phyloP scores from a whole-genome alignment of 2,113 vertebrate species.

The Pontoporia blainvillei region DNA sequence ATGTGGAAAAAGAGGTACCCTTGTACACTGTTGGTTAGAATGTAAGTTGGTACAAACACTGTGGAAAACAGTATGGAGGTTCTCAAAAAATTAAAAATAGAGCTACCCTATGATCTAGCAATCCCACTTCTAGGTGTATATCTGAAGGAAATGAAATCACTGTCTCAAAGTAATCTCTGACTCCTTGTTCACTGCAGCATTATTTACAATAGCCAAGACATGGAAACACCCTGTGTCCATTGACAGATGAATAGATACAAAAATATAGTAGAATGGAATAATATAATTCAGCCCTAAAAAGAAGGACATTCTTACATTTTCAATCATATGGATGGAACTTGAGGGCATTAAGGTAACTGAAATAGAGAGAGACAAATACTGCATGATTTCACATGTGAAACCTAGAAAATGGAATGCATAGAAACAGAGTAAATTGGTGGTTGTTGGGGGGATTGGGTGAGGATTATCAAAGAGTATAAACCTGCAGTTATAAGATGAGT shows the following conservation, averaged over 20 bases:
- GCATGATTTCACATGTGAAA: neutral
- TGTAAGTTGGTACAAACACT: too few relatives aligned
- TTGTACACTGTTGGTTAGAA: too few relatives aligned
- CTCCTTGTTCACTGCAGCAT: too few relatives aligned
- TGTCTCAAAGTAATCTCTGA: neutral
- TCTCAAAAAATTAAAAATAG: neutral
- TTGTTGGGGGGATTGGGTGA: too few relatives aligned
- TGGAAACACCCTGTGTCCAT: neutral
- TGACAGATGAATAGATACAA: neutral
- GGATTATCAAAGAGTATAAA: too few relatives aligned
- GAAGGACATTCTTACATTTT: neutral
- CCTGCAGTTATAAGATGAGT: too few relatives aligned
- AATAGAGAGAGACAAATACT: neutral
- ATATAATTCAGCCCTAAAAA: neutral
- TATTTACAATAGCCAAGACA: neutral
- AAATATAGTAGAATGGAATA: neutral
- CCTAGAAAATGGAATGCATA: too few relatives aligned
- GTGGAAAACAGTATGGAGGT: neutral
- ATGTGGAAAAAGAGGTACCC: too few relatives aligned
- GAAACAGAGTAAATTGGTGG: too few relatives aligned
- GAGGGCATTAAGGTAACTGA: neutral
- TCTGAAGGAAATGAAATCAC: neutral
- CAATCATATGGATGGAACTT: neutral
- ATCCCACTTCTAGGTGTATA: neutral
- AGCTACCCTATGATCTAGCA: neutral